A percentile compares a stretch with the other conserved stretches of the same genome.
phyloP scores from a whole-genome alignment of 2,888 invertebrate genomes.

The Teinopalpus imperialis region DNA sequence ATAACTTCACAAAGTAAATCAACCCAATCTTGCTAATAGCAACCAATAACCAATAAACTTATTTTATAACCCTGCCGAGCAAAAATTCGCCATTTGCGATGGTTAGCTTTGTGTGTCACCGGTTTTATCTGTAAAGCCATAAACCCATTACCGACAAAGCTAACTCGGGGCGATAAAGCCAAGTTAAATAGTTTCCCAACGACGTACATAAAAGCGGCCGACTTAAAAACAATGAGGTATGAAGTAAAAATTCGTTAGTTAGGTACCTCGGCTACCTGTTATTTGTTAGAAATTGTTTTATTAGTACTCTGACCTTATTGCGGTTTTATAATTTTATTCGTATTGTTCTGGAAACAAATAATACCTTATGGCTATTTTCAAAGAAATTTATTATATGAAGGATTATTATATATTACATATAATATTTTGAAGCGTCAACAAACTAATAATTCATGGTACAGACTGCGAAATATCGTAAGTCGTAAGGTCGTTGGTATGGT shows the following conservation, averaged over 20 bases:
- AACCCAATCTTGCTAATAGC: background rate
- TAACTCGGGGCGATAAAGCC: background rate
- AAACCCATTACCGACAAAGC: conserved; percentile 25
- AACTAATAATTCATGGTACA: too few species aligned
- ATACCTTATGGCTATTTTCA: too few species aligned
- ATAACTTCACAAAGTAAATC: background rate
- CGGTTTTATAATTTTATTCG: conserved; percentile 16
- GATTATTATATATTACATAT: too few species aligned
- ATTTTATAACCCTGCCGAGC: conserved; percentile 11
- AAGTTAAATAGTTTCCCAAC: conserved; percentile 5
- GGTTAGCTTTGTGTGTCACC: conserved; percentile 2
- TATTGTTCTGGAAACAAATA: too few species aligned
- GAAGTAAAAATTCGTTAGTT: conserved; percentile 30
- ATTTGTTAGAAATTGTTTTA: conserved; percentile 23
- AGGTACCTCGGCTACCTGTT: conserved; percentile 33
- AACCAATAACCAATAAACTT: conserved; percentile 11
- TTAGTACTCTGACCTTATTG: conserved; percentile 23
- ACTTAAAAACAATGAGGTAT: conserved; percentile 34
- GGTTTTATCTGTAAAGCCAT: conserved; percentile 14
- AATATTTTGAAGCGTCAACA: too few species aligned
- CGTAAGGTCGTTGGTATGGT: too few species aligned
- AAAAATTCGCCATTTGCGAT: conserved; percentile 17
- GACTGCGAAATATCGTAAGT: too few species aligned
- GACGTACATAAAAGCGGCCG: conserved; percentile 33
- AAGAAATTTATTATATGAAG: too few species aligned